These are phyloP conservation scores for Hypotaenidia philippensis DNA, from an alignment of 2,797 vertebrate genomes.

Conservation along the genomic window DNA sequence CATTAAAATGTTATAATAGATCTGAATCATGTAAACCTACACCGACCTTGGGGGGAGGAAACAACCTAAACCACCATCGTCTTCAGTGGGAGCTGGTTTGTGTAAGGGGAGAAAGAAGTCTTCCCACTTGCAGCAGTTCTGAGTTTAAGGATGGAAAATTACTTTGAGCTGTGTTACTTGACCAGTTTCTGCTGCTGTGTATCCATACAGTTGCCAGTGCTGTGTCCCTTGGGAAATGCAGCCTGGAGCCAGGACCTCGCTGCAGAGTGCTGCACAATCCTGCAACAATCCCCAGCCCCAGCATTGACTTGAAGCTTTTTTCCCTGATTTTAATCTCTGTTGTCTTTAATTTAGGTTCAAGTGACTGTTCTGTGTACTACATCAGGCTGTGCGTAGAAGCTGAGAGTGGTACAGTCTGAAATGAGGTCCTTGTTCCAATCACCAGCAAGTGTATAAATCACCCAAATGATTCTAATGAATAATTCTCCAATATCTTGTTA, in stretches of 20 bases:
- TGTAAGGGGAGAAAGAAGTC: background rate
- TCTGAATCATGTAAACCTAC: background rate
- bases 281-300: rapidly evolving
- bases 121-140: background rate
- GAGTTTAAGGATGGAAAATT: background rate
- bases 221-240: background rate
- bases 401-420: background rate
- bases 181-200: background rate
- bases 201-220: rapidly evolving
- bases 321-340: background rate
- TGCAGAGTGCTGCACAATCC: background rate
- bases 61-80: background rate
- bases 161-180: background rate
- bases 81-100: background rate
- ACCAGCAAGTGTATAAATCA: background rate
- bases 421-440: background rate
- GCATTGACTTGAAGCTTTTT: background rate
- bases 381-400: background rate
- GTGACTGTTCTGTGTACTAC: background rate
- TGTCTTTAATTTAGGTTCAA: background rate
- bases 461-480: background rate
- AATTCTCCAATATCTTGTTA: background rate
- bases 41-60: background rate
- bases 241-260: background rate
- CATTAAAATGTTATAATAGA: background rate